Base-by-base conservation (phyloP, 2,797 vertebrate species). In the Clarias laeviceps region DNA sequence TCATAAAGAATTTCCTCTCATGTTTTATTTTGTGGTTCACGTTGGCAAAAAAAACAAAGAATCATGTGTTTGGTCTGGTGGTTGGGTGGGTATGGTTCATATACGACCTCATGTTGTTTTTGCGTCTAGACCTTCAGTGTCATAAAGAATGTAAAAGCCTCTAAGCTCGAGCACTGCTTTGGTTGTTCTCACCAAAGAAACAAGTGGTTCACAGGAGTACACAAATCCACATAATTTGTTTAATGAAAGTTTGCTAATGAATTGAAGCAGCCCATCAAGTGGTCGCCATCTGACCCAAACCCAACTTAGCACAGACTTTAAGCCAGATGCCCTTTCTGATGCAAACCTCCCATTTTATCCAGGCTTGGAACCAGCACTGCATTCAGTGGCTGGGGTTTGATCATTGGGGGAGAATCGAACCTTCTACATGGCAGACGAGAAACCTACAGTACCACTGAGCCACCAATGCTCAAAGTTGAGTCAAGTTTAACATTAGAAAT, bases 61-160 rank as follows among this genome's bases (percentile, higher is more conserved):
- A 64, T 40, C 37, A 20, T 80, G 59, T 40, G 78, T 80, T 80
- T 80, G 78, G 78, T 45, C 61, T 80, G 78, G 37, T 50, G 37
- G 61, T 65, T n/a, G 37, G 37, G 37, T 59, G 74, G 37, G 37
- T 80, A 80, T 65, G 37, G 37, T 65, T 34, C 50, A 50, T 80
- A 65, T 80, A 65, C n/a, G 9, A 7, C 61, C 37, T 80, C 24
- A 5, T 45, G 78, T 50, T 84, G 57, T 22, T 61, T 76, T 56
- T 80, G 29, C 78, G 78, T 80, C 78, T 80, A 65, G 78, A 65
- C 37, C 37, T 80, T 80, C 50, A 61, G 64, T 45, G 78, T 80
- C 8, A 22, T 29, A 27, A 50, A 29, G 61, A 65, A 80, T 22
- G 78, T 65, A 45, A 80, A 40, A 11, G n/a, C 61, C 61, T 80